These are phyloP conservation scores for Xiphydria camelus DNA, from an alignment of 2,888 invertebrate species.

Conservation along the genomic window DNA sequence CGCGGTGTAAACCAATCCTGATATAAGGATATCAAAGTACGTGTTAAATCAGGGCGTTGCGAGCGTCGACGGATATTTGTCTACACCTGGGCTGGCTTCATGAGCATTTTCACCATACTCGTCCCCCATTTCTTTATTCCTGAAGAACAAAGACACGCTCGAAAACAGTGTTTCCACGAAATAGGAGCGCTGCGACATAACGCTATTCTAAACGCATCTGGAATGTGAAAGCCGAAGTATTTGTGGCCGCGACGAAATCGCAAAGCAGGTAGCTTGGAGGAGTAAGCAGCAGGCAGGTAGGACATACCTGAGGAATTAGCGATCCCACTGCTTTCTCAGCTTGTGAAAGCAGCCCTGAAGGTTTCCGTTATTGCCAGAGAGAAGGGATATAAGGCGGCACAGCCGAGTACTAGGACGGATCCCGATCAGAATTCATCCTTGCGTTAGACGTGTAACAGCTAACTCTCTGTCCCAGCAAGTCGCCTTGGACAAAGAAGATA, in stretches of 20 bases:
- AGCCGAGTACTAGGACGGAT: constrained; percentile 54
- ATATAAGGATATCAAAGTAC: constrained; percentile 83
- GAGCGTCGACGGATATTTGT: constrained; percentile 76
- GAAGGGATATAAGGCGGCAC: constrained; percentile 58
- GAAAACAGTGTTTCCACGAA: constrained; percentile 85
- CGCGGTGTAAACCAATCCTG: constrained; percentile 73
- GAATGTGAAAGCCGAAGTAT: constrained; percentile 17
- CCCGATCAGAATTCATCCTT: constrained; percentile 59
- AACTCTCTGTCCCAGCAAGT: constrained; percentile 77
- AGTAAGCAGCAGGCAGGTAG: too few relatives aligned
- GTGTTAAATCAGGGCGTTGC: constrained; percentile 89
- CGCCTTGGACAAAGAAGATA: too few relatives aligned
- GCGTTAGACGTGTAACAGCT: constrained; percentile 89
- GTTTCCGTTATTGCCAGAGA: constrained; percentile 65
- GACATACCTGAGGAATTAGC: constrained; percentile 75
- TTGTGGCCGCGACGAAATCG: too few relatives aligned
- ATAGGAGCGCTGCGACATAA: constrained; percentile 79
- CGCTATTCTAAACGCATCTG: constrained; percentile 82
- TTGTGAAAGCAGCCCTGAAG: constrained; percentile 77
- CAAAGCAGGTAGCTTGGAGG: too few relatives aligned
- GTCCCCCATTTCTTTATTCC: constrained; percentile 75
- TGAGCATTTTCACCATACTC: constrained; percentile 86
- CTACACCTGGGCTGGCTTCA: constrained; percentile 65
- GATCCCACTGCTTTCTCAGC: constrained; percentile 84
- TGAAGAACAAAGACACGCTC: constrained; percentile 80